A percentile compares a stretch with the other conserved stretches of the same genome.
These are phyloP conservation scores for Bombus superbus DNA, from an alignment of 1,140 invertebrate genomes.

Conservation along the genomic window DNA sequence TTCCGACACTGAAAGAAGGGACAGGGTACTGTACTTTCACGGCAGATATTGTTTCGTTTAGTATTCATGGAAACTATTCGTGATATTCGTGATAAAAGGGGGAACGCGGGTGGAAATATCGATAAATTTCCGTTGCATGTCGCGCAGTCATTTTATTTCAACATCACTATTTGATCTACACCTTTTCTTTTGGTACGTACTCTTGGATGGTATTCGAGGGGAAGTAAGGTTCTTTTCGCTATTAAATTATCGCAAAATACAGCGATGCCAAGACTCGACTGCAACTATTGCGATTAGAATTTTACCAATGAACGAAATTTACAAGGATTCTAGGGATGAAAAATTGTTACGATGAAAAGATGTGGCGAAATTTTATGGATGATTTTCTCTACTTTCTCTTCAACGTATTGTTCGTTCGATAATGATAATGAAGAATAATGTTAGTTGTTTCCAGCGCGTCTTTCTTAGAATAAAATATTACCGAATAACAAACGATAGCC, in stretches of 20 bases:
- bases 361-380: background rate
- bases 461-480: too few species aligned
- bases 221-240: background rate
- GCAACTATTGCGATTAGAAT: background rate
- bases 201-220: too few species aligned
- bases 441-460: background rate
- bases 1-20: background rate
- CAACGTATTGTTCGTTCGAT: background rate
- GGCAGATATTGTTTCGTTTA: slow-evolving; percentile 23
- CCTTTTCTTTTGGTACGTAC: background rate
- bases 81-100: background rate
- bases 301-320: background rate
- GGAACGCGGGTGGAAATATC: background rate
- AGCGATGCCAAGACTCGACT: background rate
- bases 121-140: background rate
- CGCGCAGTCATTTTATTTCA: background rate
- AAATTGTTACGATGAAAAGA: background rate
- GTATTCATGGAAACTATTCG: slow-evolving; percentile 24
- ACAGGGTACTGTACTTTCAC: background rate
- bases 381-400: background rate
- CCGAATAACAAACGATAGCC: background rate
- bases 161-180: background rate
- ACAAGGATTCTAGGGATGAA: background rate
- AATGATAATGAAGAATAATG: background rate
- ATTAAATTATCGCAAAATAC: background rate